Evolutionary conservation across 2,113 vertebrate genomes (phyloP).

Genomic region (Psettodes erumei): DNA sequence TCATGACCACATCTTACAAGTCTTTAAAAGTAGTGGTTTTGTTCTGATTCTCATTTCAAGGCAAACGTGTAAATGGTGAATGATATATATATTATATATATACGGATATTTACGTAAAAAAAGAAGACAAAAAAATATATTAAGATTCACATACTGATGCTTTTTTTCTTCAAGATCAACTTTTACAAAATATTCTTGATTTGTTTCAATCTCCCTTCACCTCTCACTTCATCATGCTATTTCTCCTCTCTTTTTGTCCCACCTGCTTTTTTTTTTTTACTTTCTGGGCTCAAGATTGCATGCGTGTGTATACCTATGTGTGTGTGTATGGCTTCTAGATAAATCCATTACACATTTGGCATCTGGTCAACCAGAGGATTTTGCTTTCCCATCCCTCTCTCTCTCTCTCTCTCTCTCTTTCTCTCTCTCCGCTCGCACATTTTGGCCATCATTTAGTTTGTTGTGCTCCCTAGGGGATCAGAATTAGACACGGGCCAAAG

Average conservation of each 20-base stretch:
- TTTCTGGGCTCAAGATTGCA: slow-evolving; percentile 28
- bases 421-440: no score
- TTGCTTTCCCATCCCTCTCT: slow-evolving; percentile 16
- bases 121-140: no score
- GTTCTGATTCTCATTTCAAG: no score
- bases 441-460: slow-evolving; percentile 10
- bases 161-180: not conserved
- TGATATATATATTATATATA: no score
- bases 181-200: not conserved
- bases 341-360: slow-evolving; percentile 55
- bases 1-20: no score
- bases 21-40: no score
- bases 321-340: slow-evolving; percentile 16
- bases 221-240: not conserved
- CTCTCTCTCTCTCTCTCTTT: not conserved
- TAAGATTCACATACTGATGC: no score
- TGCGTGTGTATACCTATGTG: not conserved
- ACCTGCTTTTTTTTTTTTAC: not conserved
- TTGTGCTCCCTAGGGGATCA: slow-evolving; percentile 38
- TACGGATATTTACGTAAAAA: no score
- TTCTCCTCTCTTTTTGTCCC: not conserved
- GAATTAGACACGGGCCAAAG: slow-evolving; percentile 44
- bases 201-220: not conserved
- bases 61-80: no score
- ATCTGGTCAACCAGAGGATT: slow-evolving; percentile 17